These are phyloP conservation scores for Halcyon chelicuti DNA, from an alignment of 2,797 vertebrate genomes.

Conservation along the genomic window DNA sequence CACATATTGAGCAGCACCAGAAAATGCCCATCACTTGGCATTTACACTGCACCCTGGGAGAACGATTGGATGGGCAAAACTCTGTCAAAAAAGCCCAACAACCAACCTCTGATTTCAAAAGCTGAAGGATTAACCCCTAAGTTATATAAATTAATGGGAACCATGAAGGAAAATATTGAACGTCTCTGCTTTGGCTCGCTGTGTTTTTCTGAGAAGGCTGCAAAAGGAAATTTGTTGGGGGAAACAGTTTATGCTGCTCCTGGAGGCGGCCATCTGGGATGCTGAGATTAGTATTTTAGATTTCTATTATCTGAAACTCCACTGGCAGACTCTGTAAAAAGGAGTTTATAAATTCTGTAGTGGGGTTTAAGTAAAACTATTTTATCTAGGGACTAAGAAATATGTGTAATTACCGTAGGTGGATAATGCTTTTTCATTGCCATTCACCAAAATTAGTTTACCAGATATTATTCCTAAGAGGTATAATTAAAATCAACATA, in stretches of 20 bases:
- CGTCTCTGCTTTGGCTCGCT: background rate
- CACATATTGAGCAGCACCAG: background rate
- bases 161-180: background rate
- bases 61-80: background rate
- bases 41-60: background rate
- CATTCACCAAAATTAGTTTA: slow-evolving; percentile 48
- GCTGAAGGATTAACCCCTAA: background rate
- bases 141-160: slow-evolving; percentile 3
- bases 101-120: background rate
- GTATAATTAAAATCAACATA: slow-evolving; percentile 71
- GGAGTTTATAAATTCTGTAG: slow-evolving; percentile 30
- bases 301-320: slow-evolving; percentile 49
- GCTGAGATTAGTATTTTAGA: slow-evolving; percentile 11
- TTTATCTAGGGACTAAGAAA: slow-evolving; percentile 55
- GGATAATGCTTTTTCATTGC: slow-evolving; percentile 41
- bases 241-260: background rate
- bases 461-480: slow-evolving; percentile 71
- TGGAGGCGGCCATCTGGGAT: slow-evolving; percentile 39
- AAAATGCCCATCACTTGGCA: background rate
- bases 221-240: slow-evolving; percentile 15
- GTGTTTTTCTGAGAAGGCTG: slow-evolving; percentile 1
- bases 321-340: slow-evolving; percentile 17
- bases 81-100: background rate
- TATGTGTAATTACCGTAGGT: slow-evolving; percentile 60
- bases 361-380: slow-evolving; percentile 53